A percentile compares a stretch with the other conserved stretches of the same genome.
These are phyloP conservation scores for Serripes groenlandicus DNA, from an alignment of 2,888 invertebrate genomes.

Conservation along the genomic window DNA sequence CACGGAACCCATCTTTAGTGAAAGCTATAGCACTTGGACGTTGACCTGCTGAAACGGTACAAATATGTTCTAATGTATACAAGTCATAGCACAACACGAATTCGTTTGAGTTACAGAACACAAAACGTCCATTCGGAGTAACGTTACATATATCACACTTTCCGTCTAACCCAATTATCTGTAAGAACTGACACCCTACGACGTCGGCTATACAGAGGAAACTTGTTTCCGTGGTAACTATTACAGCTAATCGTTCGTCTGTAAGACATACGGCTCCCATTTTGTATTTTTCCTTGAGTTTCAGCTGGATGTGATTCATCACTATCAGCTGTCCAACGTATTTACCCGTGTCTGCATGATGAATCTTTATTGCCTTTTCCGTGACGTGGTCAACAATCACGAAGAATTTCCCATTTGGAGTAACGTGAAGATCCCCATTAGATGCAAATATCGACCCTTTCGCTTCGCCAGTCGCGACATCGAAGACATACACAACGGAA, in stretches of 20 bases:
- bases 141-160: slow-evolving; percentile 80
- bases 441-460: slow-evolving; percentile 80
- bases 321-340: slow-evolving; percentile 85
- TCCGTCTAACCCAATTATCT: slow-evolving; percentile 81
- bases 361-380: slow-evolving; percentile 84
- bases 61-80: slow-evolving; percentile 77
- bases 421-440: slow-evolving; percentile 81
- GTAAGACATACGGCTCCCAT: slow-evolving; percentile 77
- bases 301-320: slow-evolving; percentile 81
- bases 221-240: slow-evolving; percentile 82
- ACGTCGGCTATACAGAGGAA: slow-evolving; percentile 84
- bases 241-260: slow-evolving; percentile 79
- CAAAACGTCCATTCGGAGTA: slow-evolving; percentile 79
- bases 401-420: slow-evolving; percentile 79
- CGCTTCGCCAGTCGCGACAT: slow-evolving; percentile 80
- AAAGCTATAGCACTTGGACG: slow-evolving; percentile 78
- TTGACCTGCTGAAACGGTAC: slow-evolving; percentile 75
- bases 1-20: slow-evolving; percentile 78
- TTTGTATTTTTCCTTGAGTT: slow-evolving; percentile 81
- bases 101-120: slow-evolving; percentile 82
- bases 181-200: slow-evolving; percentile 77
- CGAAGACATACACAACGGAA: slow-evolving; percentile 76
- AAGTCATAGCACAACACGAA: slow-evolving; percentile 81
- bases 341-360: slow-evolving; percentile 78
- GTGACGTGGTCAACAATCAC: slow-evolving; percentile 83